Percentiles rank a stretch among this genome's conserved stretches.
Conservation (phyloP, 2,888 invertebrate genomes). For the Catonia carolina region DNA sequence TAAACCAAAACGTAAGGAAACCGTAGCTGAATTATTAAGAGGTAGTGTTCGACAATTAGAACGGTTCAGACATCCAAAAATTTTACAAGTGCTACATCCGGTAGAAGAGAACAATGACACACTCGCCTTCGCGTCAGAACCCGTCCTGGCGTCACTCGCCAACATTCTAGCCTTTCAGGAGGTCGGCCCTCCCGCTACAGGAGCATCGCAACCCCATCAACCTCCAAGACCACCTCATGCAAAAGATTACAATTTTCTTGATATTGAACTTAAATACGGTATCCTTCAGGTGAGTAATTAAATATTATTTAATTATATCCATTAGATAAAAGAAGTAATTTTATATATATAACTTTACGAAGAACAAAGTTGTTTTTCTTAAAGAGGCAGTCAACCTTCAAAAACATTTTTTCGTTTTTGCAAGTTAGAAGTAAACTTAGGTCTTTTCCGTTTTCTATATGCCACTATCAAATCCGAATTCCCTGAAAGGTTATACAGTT, state of each 20-base stretch:
- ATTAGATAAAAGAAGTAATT: too few relatives aligned
- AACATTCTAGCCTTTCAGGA: constrained; percentile 82
- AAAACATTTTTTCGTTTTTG: too few relatives aligned
- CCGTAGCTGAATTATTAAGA: constrained; percentile 81
- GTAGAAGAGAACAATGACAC: constrained; percentile 81
- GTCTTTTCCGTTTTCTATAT: too few relatives aligned
- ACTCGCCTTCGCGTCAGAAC: constrained; percentile 90
- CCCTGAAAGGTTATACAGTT: too few relatives aligned
- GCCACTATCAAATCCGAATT: too few relatives aligned
- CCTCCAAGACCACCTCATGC: constrained; percentile 55
- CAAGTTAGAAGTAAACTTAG: too few relatives aligned
- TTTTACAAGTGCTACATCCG: constrained; percentile 57
- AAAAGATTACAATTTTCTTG: constrained; percentile 80
- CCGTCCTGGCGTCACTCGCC: constrained; percentile 79
- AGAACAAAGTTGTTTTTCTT: too few relatives aligned
- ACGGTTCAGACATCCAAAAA: constrained; percentile 77
- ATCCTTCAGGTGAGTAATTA: constrained; percentile 68
- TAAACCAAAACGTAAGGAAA: constrained; percentile 85
- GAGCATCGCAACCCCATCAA: constrained; percentile 36
- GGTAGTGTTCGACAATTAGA: constrained; percentile 73
- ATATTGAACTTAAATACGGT: constrained; percentile 90
- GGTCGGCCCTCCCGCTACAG: constrained; percentile 43
- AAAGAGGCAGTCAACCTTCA: too few relatives aligned
- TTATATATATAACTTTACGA: too few relatives aligned
- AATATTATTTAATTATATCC: too few relatives aligned